A percentile compares a stretch with the other conserved stretches of the same genome.
Evolutionary conservation across 2,797 vertebrate genomes (phyloP).

Genomic region (Peromyscus melanophrys): DNA sequence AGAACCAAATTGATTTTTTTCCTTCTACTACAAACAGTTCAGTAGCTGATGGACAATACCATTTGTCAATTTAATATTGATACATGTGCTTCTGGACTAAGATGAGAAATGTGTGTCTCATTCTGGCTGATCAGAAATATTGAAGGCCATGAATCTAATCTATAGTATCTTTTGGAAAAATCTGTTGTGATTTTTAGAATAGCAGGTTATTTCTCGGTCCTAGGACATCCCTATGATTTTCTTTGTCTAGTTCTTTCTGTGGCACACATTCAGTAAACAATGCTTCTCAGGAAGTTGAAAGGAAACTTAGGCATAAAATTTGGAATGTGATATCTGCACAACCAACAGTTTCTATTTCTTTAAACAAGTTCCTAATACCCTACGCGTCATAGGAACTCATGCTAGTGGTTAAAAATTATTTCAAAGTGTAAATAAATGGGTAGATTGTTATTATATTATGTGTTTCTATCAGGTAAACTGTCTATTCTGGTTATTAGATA

Average conservation of each 20-base stretch:
- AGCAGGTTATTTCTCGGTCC: slow-evolving; percentile 67
- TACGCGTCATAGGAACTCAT: slow-evolving; percentile 32
- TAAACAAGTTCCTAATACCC: slow-evolving; percentile 34
- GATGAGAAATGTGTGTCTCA: slow-evolving; percentile 26
- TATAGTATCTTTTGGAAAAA: slow-evolving; percentile 54
- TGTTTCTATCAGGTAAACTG: slow-evolving; percentile 53
- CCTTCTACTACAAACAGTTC: not conserved
- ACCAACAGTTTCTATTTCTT: slow-evolving; percentile 21
- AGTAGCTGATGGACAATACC: not conserved
- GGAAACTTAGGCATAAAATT: slow-evolving; percentile 74
- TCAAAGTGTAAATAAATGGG: slow-evolving; percentile 1
- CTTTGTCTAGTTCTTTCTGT: slow-evolving; percentile 77
- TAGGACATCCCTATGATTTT: slow-evolving; percentile 48
- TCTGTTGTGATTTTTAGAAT: not conserved
- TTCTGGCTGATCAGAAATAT: slow-evolving; percentile 3
- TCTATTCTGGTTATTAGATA: not conserved
- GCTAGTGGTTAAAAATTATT: slow-evolving; percentile 25
- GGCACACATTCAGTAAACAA: slow-evolving; percentile 59
- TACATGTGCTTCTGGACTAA: not conserved
- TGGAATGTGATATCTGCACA: slow-evolving; percentile 52
- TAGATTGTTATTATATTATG: not conserved
- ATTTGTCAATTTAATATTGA: slow-evolving; percentile 26
- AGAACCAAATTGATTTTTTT: not conserved
- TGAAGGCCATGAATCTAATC: slow-evolving; percentile 49
- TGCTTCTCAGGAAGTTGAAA: slow-evolving; percentile 66